phyloP scores from a whole-genome alignment of 2,113 vertebrate genomes.

The Brachirus orientalis region DNA sequence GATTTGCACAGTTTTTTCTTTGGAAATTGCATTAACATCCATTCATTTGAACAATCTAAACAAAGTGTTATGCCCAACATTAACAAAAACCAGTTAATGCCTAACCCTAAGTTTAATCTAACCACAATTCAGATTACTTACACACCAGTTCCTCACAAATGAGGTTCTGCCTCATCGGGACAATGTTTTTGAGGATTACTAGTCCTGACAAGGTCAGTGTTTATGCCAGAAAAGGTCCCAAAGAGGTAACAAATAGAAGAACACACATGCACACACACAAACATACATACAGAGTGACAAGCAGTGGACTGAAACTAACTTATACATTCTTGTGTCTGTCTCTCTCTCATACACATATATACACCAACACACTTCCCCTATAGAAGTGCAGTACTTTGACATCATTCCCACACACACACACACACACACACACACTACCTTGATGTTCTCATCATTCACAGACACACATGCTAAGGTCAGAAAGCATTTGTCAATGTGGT shows the following conservation, averaged over 20 bases:
- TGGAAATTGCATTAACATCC: too few species aligned
- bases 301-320: conserved; percentile 84
- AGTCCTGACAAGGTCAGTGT: too few species aligned
- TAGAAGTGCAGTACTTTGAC: conserved; percentile 36
- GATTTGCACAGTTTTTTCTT: too few species aligned
- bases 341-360: neutral
- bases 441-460: conserved; percentile 49
- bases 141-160: too few species aligned
- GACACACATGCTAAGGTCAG: conserved; percentile 27
- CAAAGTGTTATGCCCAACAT: too few species aligned
- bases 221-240: too few species aligned
- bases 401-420: conserved; percentile 11
- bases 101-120: too few species aligned
- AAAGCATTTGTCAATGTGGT: conserved; percentile 30
- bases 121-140: too few species aligned
- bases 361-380: conserved; percentile 22
- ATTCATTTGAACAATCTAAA: too few species aligned
- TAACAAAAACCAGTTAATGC: too few species aligned
- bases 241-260: neutral
- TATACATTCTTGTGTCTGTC: conserved; percentile 48
- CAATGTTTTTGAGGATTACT: too few species aligned
- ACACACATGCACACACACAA: neutral
- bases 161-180: too few species aligned
- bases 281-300: conserved; percentile 25
- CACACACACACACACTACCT: neutral